Conservation (phyloP, 1,140 invertebrate species). For the Piezodorus guildinii region DNA sequence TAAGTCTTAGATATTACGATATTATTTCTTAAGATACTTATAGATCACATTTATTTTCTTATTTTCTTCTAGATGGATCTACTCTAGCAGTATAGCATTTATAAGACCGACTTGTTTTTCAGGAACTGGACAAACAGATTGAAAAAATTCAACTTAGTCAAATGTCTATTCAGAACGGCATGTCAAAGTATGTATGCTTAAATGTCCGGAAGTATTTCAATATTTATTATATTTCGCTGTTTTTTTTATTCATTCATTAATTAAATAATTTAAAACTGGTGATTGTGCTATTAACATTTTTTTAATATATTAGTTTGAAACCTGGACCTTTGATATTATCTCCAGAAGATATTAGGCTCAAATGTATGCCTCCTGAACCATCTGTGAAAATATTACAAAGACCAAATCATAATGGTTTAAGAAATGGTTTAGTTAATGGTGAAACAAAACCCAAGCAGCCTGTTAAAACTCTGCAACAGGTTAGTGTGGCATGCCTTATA, state of each 20-base stretch:
- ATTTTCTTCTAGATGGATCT: background rate
- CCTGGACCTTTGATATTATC: constrained; percentile 44
- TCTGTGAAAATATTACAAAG: constrained; percentile 73
- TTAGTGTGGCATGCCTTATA: constrained; percentile 20
- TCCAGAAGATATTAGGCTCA: constrained; percentile 16
- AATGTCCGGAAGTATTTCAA: too few relatives aligned
- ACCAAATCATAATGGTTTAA: constrained; percentile 39
- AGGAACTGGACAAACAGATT: constrained; percentile 18
- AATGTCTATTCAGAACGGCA: constrained; percentile 27
- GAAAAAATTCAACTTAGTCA: constrained; percentile 20
- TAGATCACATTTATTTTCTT: background rate
- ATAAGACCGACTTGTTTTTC: constrained; percentile 12
- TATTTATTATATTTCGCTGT: too few relatives aligned
- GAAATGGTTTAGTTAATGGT: constrained; percentile 41
- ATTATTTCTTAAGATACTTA: background rate
- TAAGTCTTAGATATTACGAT: background rate
- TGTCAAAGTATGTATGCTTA: constrained; percentile 29
- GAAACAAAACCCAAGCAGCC: constrained; percentile 57
- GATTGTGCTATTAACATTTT: constrained; percentile 24
- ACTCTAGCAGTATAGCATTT: background rate
- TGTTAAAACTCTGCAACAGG: constrained; percentile 70
- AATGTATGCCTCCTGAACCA: constrained; percentile 44
- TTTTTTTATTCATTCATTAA: too few relatives aligned
- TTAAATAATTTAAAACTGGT: too few relatives aligned
- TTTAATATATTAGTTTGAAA: constrained; percentile 35